Conservation (phyloP, 2,888 invertebrate genomes). For the Lasioglossum leucozonium region DNA sequence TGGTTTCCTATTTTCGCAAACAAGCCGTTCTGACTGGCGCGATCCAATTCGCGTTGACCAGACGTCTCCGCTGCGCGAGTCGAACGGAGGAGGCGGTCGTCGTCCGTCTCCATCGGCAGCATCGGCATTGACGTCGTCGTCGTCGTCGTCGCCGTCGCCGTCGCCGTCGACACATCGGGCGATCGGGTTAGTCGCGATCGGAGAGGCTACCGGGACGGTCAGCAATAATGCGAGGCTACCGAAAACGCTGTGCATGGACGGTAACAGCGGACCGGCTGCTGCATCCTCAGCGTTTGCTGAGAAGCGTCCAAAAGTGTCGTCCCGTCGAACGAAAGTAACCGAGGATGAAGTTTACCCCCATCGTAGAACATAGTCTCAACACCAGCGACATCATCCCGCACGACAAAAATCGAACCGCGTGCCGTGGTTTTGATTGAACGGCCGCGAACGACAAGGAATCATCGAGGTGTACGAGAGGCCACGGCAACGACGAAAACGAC, state of each 20-base stretch:
- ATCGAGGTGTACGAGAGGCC: background rate
- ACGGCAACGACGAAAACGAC: background rate
- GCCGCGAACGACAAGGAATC: background rate
- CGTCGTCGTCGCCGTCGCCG: background rate
- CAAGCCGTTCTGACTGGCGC: slow-evolving; percentile 69
- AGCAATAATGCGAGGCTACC: slow-evolving; percentile 72
- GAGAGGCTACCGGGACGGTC: slow-evolving; percentile 37
- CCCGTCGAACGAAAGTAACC: slow-evolving; percentile 46
- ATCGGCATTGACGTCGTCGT: background rate
- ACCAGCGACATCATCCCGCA: background rate
- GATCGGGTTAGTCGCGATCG: slow-evolving; percentile 10
- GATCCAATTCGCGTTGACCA: slow-evolving; percentile 19
- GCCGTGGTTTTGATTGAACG: slow-evolving; percentile 3
- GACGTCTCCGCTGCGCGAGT: background rate
- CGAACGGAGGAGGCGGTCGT: background rate
- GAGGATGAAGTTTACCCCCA: slow-evolving; percentile 63
- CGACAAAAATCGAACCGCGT: slow-evolving; percentile 9
- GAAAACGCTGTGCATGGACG: slow-evolving; percentile 66
- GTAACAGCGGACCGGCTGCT: slow-evolving; percentile 61
- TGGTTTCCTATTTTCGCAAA: slow-evolving; percentile 73
- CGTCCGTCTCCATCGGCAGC: background rate
- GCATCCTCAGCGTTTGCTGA: slow-evolving; percentile 49
- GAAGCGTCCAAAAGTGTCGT: slow-evolving; percentile 23
- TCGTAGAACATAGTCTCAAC: background rate
- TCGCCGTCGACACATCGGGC: background rate